These are phyloP conservation scores for Gryllus bimaculatus DNA, from an alignment of 1,140 invertebrate species.

Conservation along the genomic window DNA sequence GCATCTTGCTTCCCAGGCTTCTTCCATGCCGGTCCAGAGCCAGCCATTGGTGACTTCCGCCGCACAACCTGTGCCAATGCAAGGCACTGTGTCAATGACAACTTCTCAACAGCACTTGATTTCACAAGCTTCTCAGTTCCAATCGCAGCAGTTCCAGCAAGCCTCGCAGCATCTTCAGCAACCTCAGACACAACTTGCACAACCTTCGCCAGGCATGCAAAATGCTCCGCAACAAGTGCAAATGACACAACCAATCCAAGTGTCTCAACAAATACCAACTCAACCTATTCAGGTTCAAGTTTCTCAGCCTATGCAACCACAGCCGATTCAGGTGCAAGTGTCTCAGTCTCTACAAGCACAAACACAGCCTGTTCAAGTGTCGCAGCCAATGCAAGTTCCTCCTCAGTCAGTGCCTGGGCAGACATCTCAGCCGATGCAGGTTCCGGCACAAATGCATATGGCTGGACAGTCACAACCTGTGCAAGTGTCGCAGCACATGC, in stretches of 20 bases:
- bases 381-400: constrained; percentile 22
- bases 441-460: constrained; percentile 31
- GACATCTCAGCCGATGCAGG: constrained; percentile 34
- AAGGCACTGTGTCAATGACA: neutral
- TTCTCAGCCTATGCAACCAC: constrained; percentile 15
- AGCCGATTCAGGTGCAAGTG: constrained; percentile 20
- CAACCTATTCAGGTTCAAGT: constrained; percentile 13
- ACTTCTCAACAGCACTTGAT: neutral
- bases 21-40: neutral
- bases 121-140: neutral
- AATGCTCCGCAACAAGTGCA: constrained; percentile 11
- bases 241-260: constrained; percentile 16
- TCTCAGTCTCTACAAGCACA: constrained; percentile 19
- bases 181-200: constrained; percentile 13
- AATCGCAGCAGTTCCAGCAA: constrained; percentile 12
- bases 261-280: constrained; percentile 18
- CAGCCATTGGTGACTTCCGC: neutral
- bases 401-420: constrained; percentile 23
- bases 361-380: constrained; percentile 11
- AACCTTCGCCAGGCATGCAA: constrained; percentile 7
- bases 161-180: constrained; percentile 22
- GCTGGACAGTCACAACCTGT: constrained; percentile 32
- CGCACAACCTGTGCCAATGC: neutral
- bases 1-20: neutral
- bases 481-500: constrained; percentile 24